These are phyloP conservation scores for Pungitius pungitius DNA, from an alignment of 2,113 vertebrate species.

Conservation along the genomic window DNA sequence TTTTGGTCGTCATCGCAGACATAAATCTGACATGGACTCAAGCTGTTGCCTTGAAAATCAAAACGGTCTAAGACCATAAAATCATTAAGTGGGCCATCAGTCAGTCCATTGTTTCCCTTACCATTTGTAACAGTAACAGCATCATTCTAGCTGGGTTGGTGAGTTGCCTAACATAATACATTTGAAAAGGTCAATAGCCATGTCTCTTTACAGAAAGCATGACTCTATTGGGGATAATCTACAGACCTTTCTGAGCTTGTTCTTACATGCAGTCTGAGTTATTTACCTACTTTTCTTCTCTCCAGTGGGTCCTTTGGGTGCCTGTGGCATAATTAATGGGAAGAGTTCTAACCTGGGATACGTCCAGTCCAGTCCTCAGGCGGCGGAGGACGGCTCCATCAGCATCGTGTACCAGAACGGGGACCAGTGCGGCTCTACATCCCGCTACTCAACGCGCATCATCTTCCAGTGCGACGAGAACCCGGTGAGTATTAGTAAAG, in stretches of 20 bases:
- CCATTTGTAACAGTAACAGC: too few relatives aligned
- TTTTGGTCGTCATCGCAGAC: too few relatives aligned
- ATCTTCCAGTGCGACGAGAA: constrained; percentile 89
- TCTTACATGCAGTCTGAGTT: not conserved
- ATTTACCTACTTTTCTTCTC: not conserved
- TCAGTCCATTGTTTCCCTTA: not conserved
- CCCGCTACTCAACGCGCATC: constrained; percentile 89
- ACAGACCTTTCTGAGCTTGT: not conserved
- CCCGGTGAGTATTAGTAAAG: constrained; percentile 71
- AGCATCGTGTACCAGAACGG: constrained; percentile 91
- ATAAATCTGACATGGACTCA: too few relatives aligned
- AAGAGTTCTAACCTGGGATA: constrained; percentile 86
- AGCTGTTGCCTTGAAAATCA: too few relatives aligned
- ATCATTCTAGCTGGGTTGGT: not conserved
- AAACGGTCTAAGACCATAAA: not conserved
- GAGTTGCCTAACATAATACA: not conserved
- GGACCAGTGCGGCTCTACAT: constrained; percentile 79
- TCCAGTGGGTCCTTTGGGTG: constrained; percentile 88
- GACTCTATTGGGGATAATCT: not conserved
- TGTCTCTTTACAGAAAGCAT: not conserved
- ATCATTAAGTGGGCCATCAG: not conserved
- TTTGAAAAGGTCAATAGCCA: not conserved
- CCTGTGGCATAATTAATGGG: constrained; percentile 81
- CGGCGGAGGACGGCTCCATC: constrained; percentile 87
- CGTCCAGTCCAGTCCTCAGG: constrained; percentile 89